Conservation (phyloP, 1,140 invertebrate species). For the Thereuonema tuberculata region DNA sequence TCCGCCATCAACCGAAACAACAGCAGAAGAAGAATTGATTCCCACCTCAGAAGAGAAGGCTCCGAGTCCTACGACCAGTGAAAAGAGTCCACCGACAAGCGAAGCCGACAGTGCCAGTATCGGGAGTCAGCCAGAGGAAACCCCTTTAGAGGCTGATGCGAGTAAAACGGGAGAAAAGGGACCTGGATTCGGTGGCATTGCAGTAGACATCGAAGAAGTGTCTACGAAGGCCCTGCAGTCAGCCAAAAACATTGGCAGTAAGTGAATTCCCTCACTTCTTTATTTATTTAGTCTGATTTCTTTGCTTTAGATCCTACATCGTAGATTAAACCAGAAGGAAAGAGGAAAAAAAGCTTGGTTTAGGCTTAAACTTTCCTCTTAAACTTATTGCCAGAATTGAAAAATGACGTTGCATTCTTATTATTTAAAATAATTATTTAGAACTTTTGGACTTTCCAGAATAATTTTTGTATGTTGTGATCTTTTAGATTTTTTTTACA, state of each 20-base stretch:
- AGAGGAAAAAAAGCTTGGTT: no score
- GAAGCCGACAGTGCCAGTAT: slow-evolving; percentile 8
- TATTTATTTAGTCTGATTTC: no score
- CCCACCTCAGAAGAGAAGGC: slow-evolving; percentile 4
- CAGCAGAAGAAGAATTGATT: not conserved
- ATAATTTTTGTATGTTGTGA: no score
- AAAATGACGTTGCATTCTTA: no score
- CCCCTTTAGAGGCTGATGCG: not conserved
- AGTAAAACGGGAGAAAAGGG: not conserved
- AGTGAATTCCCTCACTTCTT: no score
- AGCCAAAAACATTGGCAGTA: slow-evolving; percentile 68
- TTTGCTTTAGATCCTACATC: no score
- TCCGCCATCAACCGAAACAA: slow-evolving; percentile 33
- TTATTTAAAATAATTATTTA: no score
- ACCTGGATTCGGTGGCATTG: not conserved
- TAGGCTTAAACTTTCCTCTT: no score
- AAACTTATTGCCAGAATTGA: no score
- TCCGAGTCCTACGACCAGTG: slow-evolving; percentile 1
- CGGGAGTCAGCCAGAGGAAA: not conserved
- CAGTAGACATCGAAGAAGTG: slow-evolving; percentile 39
- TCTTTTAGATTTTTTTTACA: no score
- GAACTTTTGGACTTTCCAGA: no score
- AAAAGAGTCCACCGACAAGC: slow-evolving; percentile 9
- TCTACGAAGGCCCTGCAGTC: slow-evolving; percentile 81
- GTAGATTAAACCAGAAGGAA: no score